These are phyloP conservation scores for Stigmatopora argus DNA, from an alignment of 2,113 vertebrate species.

Conservation along the genomic window DNA sequence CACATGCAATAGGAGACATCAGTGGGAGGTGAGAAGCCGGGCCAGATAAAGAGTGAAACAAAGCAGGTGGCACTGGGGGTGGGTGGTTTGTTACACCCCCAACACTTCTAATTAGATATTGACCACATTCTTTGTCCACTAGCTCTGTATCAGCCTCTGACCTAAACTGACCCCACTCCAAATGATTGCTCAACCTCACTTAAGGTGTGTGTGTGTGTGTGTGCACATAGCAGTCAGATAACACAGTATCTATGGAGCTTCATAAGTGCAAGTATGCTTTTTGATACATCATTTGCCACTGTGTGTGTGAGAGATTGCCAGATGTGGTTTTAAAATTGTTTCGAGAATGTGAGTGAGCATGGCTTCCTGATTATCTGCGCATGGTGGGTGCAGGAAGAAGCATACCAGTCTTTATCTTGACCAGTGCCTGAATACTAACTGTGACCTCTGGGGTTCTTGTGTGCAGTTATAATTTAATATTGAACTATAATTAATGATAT, in stretches of 20 bases:
- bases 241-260: not conserved
- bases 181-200: slow-evolving; percentile 43
- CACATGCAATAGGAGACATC: slow-evolving; percentile 43
- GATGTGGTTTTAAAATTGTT: slow-evolving; percentile 2
- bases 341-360: slow-evolving; percentile 1
- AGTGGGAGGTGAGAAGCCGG: slow-evolving; percentile 40
- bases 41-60: slow-evolving; percentile 20
- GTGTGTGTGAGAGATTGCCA: slow-evolving; percentile 1
- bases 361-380: not conserved
- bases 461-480: too few species aligned
- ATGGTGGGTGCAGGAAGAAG: not conserved
- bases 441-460: too few species aligned
- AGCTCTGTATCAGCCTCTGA: slow-evolving; percentile 45
- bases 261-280: slow-evolving; percentile 3
- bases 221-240: not conserved
- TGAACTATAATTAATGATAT: too few species aligned
- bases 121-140: slow-evolving; percentile 55
- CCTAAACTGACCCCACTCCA: slow-evolving; percentile 42
- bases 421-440: not conserved
- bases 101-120: slow-evolving; percentile 67
- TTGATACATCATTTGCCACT: slow-evolving; percentile 15
- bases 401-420: not conserved
- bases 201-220: slow-evolving; percentile 10
- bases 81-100: slow-evolving; percentile 36
- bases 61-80: slow-evolving; percentile 6